Evolutionary conservation across 2,888 invertebrate species (phyloP), one percentile per base, ranked within the genome.

Genomic region (Diarsia rubi): DNA sequence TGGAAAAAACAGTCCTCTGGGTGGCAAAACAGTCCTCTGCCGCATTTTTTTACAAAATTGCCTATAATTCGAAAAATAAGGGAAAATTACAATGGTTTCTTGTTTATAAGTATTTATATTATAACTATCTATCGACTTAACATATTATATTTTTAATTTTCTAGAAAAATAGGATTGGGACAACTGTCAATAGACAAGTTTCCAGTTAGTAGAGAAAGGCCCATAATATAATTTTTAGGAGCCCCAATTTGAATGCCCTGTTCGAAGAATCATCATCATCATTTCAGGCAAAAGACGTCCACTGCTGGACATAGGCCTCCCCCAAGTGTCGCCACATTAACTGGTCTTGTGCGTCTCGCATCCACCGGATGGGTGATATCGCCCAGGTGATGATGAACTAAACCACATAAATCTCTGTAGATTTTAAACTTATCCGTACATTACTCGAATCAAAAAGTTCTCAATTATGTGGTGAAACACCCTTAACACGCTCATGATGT

Each of bases 81-180:
- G 47, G 6, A 47, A 47, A 47, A 19, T 47, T 47, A 47, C 47
- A 47, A 47, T 19, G 47, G 47, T 47, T 47, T 47, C 19, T 47
- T 47, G 47, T 63, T 63, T 44, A 63, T 63, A 44, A 24, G 63
- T n/a, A 63, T 63, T 63, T 42, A 62, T 63, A 64, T 45, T 64
- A 45, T 64, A 64, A 64, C 64, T 64, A n/a, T 64, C 64, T 64
- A 45, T 64, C 64, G 16, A 64, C 64, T 24, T 45, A 37, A 64
- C 37, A 64, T 62, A 42, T 42, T 62, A 49, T n/a, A 49, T 49
- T 49, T 49, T 49, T 49, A 21, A n/a, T 49, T n/a, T 49, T 49
- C 63, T 60, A 60, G 19, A 69, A 74, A 74, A 73, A 49, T 45
- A 69, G 45, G 68, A n/a, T 68, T 74, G 57, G 73, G 73, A 74